Conservation (phyloP, 2,888 invertebrate species). For the Rhyacophila evoluta region DNA sequence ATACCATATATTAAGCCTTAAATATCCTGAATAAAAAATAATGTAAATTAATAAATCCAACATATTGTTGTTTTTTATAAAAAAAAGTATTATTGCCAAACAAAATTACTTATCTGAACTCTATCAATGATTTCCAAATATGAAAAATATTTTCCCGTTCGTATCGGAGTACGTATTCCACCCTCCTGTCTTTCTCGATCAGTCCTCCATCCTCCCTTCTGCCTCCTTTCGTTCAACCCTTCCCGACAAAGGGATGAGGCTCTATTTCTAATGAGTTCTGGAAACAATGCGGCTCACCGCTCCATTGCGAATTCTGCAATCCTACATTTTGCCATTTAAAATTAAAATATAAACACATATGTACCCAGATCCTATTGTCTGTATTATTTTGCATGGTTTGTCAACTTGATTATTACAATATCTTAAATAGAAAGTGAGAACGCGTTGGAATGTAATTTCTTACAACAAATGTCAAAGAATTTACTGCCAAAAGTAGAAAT, state of each 20-base stretch:
- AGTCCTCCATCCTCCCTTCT: neutral
- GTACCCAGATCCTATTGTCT: slow-evolving; percentile 30
- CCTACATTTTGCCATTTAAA: slow-evolving; percentile 50
- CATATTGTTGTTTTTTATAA: no score
- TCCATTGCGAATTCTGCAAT: slow-evolving; percentile 49
- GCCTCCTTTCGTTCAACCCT: neutral
- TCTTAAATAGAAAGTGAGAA: no score
- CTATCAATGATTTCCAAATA: neutral
- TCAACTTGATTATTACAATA: neutral
- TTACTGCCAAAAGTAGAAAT: no score
- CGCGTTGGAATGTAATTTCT: no score
- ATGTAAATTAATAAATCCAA: no score
- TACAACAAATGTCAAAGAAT: no score
- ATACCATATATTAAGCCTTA: no score
- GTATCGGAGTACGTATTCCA: neutral
- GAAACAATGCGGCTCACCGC: slow-evolving; percentile 53
- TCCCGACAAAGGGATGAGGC: neutral
- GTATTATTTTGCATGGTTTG: neutral
- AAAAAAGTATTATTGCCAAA: no score
- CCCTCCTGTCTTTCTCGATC: neutral
- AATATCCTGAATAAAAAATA: no score
- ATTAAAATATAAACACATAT: slow-evolving; percentile 44
- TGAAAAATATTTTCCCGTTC: neutral
- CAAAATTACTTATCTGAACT: no score
- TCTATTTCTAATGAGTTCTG: slow-evolving; percentile 53